Conservation (phyloP, 2,113 vertebrate genomes). For the Spheniscus mendiculus region DNA sequence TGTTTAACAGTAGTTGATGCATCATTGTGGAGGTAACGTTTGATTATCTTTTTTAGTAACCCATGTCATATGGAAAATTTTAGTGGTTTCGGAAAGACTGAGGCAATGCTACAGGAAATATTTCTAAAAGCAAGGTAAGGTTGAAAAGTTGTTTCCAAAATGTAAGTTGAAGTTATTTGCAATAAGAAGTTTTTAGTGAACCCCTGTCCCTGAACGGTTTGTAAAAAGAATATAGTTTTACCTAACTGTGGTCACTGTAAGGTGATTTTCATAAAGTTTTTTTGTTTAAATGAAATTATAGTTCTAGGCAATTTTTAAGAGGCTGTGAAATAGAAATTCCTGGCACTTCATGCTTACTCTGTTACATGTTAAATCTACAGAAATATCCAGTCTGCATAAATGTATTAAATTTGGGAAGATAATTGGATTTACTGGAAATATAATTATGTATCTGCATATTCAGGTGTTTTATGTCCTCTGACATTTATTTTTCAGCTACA, state of each 20-base stretch:
- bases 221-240: neutral
- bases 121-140: neutral
- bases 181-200: neutral
- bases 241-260: neutral
- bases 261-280: neutral
- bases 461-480: constrained; percentile 4
- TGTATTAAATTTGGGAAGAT: constrained; percentile 12
- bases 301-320: neutral
- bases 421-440: constrained; percentile 43
- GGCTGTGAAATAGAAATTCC: neutral
- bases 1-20: neutral
- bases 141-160: neutral
- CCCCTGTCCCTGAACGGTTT: neutral
- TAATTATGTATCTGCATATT: constrained; percentile 18
- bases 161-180: neutral
- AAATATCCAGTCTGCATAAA: neutral
- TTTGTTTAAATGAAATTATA: neutral
- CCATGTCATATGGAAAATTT: neutral
- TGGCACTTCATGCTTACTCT: neutral
- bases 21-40: neutral
- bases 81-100: neutral
- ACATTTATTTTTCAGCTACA: constrained; percentile 1
- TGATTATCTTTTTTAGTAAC: neutral
- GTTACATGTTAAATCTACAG: neutral
- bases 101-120: neutral